Percentiles rank a stretch among this genome's conserved stretches.
These are phyloP conservation scores for Xestia xanthographa DNA, from an alignment of 2,888 invertebrate species.

Conservation along the genomic window DNA sequence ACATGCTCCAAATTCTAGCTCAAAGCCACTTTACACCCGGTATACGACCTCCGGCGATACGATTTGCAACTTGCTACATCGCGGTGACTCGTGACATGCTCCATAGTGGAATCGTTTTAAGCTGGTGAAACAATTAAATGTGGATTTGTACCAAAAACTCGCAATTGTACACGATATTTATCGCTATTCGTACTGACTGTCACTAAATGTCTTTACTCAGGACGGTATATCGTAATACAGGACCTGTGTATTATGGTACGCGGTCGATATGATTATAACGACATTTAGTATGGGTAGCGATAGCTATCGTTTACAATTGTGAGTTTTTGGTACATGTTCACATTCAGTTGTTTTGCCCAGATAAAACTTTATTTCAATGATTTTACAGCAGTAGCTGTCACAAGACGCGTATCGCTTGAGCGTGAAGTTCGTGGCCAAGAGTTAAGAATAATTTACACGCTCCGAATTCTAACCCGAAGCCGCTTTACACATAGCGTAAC, in stretches of 20 bases:
- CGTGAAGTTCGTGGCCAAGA: background rate
- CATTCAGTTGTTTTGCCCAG: background rate
- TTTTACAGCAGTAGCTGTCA: background rate
- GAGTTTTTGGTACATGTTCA: background rate
- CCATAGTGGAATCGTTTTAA: background rate
- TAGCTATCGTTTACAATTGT: background rate
- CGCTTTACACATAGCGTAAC: slow-evolving; percentile 70
- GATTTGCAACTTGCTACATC: background rate
- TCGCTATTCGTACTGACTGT: background rate
- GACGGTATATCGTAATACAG: too few relatives aligned
- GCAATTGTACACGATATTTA: background rate
- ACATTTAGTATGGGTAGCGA: too few relatives aligned
- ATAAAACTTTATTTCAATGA: background rate
- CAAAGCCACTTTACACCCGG: slow-evolving; percentile 60
- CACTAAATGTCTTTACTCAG: too few relatives aligned
- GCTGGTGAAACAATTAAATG: background rate
- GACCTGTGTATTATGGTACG: background rate
- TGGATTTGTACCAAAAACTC: background rate
- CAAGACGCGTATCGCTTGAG: background rate
- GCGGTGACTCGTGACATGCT: background rate
- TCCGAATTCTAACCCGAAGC: background rate
- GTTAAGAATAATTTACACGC: slow-evolving; percentile 1
- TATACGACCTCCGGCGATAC: background rate
- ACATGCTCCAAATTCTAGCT: slow-evolving; percentile 68
- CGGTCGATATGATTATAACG: too few relatives aligned